Conservation (phyloP, 2,888 invertebrate genomes). For the Ectropis crepuscularia region DNA sequence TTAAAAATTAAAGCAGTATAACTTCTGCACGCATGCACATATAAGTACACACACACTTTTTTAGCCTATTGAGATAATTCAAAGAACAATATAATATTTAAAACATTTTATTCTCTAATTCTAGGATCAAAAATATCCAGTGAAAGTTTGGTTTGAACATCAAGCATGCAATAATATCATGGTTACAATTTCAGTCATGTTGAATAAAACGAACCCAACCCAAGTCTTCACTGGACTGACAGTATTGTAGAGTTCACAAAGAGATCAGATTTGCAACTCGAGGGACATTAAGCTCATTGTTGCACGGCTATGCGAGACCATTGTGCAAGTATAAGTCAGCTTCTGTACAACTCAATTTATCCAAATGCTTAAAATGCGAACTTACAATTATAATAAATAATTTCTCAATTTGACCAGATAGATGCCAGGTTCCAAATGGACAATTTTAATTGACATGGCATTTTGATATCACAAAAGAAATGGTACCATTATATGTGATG, state of each 20-base stretch:
- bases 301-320: constrained; percentile 13
- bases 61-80: constrained; percentile 31
- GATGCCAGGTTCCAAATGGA: constrained; percentile 75
- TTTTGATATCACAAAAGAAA: constrained; percentile 76
- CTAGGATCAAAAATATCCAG: constrained; percentile 71
- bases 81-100: constrained; percentile 60
- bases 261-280: constrained; percentile 75
- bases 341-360: constrained; percentile 67
- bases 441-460: constrained; percentile 83
- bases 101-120: constrained; percentile 79
- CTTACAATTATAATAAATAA: constrained; percentile 78
- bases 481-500: constrained; percentile 63
- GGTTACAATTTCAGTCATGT: constrained; percentile 38
- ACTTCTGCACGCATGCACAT: too few relatives aligned
- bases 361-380: constrained; percentile 75
- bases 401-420: constrained; percentile 77
- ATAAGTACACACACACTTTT: neutral
- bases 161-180: constrained; percentile 44
- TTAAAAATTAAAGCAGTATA: too few relatives aligned
- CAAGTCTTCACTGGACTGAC: constrained; percentile 68
- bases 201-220: constrained; percentile 38
- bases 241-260: constrained; percentile 77
- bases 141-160: constrained; percentile 66
- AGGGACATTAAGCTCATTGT: constrained; percentile 68
- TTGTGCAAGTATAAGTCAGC: constrained; percentile 28